A percentile compares a stretch with the other conserved stretches of the same genome.
phyloP scores from a whole-genome alignment of 2,113 vertebrate genomes.

The Puma concolor region DNA sequence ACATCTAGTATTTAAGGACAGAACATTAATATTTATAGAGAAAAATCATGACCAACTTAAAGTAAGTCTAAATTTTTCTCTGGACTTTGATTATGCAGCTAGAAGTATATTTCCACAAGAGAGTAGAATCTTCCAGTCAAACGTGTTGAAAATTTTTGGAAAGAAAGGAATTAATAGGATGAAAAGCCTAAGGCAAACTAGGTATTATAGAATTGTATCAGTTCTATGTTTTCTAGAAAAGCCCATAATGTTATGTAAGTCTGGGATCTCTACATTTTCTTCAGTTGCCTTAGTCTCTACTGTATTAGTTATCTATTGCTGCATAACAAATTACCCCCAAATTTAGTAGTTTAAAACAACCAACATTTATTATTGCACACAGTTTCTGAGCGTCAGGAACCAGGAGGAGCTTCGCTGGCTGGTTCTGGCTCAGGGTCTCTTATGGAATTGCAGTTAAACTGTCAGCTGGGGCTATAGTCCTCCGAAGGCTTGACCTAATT shows the following conservation, averaged over 20 bases:
- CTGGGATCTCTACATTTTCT: neutral
- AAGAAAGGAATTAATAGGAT: neutral
- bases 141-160: neutral
- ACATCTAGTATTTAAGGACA: conserved; percentile 15
- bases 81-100: neutral
- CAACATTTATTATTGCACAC: neutral
- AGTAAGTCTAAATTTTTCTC: conserved; percentile 36
- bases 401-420: neutral
- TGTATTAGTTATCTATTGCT: neutral
- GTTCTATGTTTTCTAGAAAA: conserved; percentile 22
- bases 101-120: neutral
- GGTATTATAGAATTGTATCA: neutral
- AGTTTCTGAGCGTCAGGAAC: neutral
- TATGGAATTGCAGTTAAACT: neutral
- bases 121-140: neutral
- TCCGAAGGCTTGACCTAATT: neutral
- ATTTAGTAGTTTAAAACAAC: neutral
- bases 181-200: neutral
- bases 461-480: neutral
- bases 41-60: conserved; percentile 21
- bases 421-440: neutral
- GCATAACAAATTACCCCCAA: neutral
- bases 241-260: neutral
- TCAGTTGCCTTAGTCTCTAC: neutral
- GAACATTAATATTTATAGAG: conserved; percentile 30